Percentiles rank a stretch among this genome's conserved stretches.
Conservation (phyloP, 2,113 vertebrate species). For the Platichthys stellatus region DNA sequence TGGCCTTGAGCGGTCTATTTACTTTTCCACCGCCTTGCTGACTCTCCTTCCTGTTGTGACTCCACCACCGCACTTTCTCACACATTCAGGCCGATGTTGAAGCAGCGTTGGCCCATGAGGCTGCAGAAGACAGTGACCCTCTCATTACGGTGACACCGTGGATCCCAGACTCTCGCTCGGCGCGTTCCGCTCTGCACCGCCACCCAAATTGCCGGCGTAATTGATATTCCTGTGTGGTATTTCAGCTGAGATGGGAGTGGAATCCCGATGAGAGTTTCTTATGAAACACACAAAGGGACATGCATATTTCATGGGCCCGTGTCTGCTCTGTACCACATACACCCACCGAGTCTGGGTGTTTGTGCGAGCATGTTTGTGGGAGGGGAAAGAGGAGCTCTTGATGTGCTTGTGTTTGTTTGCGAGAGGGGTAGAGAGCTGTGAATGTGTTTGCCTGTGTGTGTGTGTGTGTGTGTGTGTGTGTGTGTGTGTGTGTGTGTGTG, state of each 20-base stretch:
- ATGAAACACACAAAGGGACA: conserved; percentile 72
- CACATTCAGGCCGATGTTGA: conserved; percentile 30
- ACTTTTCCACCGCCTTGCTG: not conserved
- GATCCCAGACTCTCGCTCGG: conserved; percentile 47
- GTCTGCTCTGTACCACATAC: conserved; percentile 65
- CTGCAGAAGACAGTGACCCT: conserved; percentile 55
- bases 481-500: conserved; percentile 12
- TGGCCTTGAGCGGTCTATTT: conserved; percentile 40
- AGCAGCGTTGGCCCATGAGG: conserved; percentile 13
- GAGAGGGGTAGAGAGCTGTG: conserved; percentile 37
- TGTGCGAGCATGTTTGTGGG: conserved; percentile 47
- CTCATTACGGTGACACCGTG: conserved; percentile 54
- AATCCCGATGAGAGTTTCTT: conserved; percentile 77
- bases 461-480: conserved; percentile 42
- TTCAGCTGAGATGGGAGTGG: conserved; percentile 67
- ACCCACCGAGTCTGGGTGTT: conserved; percentile 50
- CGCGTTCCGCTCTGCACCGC: conserved; percentile 43
- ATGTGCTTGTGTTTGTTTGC: conserved; percentile 62
- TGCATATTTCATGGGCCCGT: conserved; percentile 80
- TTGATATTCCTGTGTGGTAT: conserved; percentile 76
- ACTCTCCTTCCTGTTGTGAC: conserved; percentile 12
- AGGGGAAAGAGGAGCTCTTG: conserved; percentile 51
- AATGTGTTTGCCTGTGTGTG: conserved; percentile 48
- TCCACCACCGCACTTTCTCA: conserved; percentile 9
- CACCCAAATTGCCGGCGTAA: conserved; percentile 71